Evolutionary conservation across 2,113 vertebrate species (phyloP), one percentile per base, ranked within the genome.

Genomic region (Peucedramus taeniatus): DNA sequence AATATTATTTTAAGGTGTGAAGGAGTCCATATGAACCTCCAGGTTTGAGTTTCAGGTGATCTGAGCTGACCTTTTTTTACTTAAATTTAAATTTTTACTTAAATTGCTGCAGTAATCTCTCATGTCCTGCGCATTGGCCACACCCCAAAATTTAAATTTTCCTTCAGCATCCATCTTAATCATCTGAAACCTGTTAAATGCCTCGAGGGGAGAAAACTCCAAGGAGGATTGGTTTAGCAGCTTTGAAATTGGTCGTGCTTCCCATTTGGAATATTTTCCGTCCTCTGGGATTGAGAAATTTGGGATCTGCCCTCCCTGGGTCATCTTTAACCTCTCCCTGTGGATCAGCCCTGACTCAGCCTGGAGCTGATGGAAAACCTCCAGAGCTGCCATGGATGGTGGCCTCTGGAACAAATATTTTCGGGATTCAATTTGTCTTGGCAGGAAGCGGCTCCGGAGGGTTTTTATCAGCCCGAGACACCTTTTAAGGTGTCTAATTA

Each of bases 401-500:
- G 66, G 54, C 53, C 75, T 72, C 75, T 1, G 49, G 74, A 94
- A 47, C 57, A 42, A 57, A 42, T 31, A 53, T 45, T 83, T 44
- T 21, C 30, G 6, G 86, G 72, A 83, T 91, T 87, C 74, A 27
- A 56, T 75, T 90, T 85, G 54, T 85, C 78, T 83, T 95, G 78
- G 53, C 90, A 88, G 70, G 23, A 68, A 65, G 54, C 13, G 4
- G 12, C 51, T 72, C 15, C 1, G 49, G n/a, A 27, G 1, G 3
- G 21, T 70, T 96, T 95, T 95, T 95, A 93, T 96, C 95, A 88
- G 83, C 40, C 1, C 2, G 5, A 86, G 88, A 65, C 94, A 96
- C 90, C 88, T 95, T 95, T 93, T 63, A 57, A 92, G 88, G 78
- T 86, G 76, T n/a, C 82, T 92, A 86, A 94, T 93, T 93, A 47